Percentiles rank a stretch among this genome's conserved stretches.
Conservation (phyloP, 2,113 vertebrate species). For the Siniperca chuatsi region DNA sequence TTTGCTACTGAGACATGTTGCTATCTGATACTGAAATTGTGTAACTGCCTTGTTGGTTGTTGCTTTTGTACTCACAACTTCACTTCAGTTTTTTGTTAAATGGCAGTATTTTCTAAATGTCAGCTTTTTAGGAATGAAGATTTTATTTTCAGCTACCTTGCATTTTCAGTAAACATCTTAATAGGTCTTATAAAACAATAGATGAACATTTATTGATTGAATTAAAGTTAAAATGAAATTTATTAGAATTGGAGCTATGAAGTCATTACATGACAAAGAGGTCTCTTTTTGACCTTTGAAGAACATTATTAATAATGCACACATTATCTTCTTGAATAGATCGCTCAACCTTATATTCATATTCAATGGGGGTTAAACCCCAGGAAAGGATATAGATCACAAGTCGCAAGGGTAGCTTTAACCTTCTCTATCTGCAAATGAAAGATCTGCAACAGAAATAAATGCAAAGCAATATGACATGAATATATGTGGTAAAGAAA, state of each 20-base stretch:
- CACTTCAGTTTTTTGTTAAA: neutral
- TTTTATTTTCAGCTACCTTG: neutral
- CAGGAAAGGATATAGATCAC: conserved; percentile 4
- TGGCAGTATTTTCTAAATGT: neutral
- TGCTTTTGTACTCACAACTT: neutral
- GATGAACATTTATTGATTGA: neutral
- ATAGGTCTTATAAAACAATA: neutral
- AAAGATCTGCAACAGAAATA: neutral
- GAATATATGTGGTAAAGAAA: neutral
- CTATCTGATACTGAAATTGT: neutral
- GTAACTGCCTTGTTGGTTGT: neutral
- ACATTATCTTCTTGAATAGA: conserved; percentile 6
- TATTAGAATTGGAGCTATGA: neutral
- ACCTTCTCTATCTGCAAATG: conserved; percentile 1
- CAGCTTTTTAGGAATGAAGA: neutral
- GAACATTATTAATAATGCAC: conserved; percentile 5
- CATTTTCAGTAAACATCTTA: neutral
- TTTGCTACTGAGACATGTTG: neutral
- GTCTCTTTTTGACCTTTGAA: conserved; percentile 10
- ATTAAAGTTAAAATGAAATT: neutral
- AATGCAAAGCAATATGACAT: neutral
- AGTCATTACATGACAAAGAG: neutral
- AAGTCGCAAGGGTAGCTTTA: neutral
- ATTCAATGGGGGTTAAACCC: neutral
- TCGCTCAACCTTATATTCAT: conserved; percentile 16